Evolutionary conservation across 2,797 vertebrate genomes (phyloP), one percentile per base, ranked within the genome.

Genomic region (Sebastes minor): DNA sequence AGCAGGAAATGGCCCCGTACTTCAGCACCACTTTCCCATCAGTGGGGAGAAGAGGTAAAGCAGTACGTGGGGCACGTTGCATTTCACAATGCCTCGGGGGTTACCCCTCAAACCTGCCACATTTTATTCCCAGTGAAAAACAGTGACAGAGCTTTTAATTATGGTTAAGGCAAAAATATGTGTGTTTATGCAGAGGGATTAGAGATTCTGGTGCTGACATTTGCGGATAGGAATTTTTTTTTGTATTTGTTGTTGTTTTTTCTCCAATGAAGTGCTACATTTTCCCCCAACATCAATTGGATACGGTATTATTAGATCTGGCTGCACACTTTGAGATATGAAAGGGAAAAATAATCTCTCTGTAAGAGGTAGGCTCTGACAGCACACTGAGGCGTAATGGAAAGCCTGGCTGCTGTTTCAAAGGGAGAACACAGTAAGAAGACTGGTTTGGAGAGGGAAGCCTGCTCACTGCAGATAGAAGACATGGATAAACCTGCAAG

Each of bases 251-350:
- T 72, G 6, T 69, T 78, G 30, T 64, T 49, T 68, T 74, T 52
- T 14, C 55, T 76, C 63, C 55, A 82, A 32, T 49, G 35, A 84
- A 86, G 64, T 77, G 71, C 64, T 77, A 74, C 65, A 64, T 81
- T 79, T 72, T 69, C 63, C 42, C 52, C 64, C 18, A 73, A 83
- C 81, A 92, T 91, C 86, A 82, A 71, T 85, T 86, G 32, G 33
- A 85, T 89, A 59, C 33, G 59, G 85, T 89, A 85, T 88, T 91
- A 90, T 91, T 90, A 90, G 84, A 90, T 89, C 78, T 89, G 82
- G 71, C 86, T 86, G 81, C 80, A 81, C 82, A 80, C 78, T 91
- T 89, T 86, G 52, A 88, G 82, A 84, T 86, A 84, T 86, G 74
- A 91, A 91, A 89, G 74, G 71, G 77, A 68, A 84, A 86, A 88